A percentile compares a stretch with the other conserved stretches of the same genome.
Evolutionary conservation across 2,113 vertebrate genomes (phyloP).

Genomic region (Tyrannus savana): DNA sequence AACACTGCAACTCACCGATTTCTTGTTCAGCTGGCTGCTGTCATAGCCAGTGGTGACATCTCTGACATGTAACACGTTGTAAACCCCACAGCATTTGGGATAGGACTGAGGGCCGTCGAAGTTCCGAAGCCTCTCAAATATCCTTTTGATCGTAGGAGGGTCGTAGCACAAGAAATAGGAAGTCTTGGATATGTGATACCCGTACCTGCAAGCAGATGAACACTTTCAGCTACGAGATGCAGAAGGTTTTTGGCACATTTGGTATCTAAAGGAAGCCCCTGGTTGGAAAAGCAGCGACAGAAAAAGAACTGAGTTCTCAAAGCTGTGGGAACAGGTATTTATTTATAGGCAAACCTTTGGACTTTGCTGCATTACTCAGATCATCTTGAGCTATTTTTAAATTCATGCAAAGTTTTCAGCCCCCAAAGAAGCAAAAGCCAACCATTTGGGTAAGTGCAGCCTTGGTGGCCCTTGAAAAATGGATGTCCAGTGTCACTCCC

Average conservation of each 20-base stretch:
- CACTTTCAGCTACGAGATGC: not conserved
- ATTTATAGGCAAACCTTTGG: not conserved
- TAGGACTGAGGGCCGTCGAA: constrained; percentile 79
- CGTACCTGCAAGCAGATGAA: constrained; percentile 79
- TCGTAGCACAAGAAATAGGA: constrained; percentile 93
- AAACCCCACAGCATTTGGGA: constrained; percentile 79
- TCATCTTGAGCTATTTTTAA: not conserved
- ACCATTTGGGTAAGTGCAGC: not conserved
- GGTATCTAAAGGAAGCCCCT: not conserved
- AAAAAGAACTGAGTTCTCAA: not conserved
- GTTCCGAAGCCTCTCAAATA: constrained; percentile 88
- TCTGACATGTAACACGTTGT: constrained; percentile 80
- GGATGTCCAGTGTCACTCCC: not conserved
- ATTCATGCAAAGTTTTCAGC: not conserved
- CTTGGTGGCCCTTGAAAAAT: not conserved
- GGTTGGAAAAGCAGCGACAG: not conserved
- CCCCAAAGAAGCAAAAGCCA: not conserved
- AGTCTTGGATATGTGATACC: constrained; percentile 89
- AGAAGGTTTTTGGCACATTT: not conserved
- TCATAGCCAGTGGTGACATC: constrained; percentile 93
- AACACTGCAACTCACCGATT: constrained; percentile 76
- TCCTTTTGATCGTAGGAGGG: constrained; percentile 84
- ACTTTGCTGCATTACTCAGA: not conserved
- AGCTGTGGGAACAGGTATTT: not conserved
- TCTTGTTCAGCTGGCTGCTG: constrained; percentile 82